These are phyloP conservation scores for Chrysodeixis includens DNA, from an alignment of 2,888 invertebrate species.

Conservation along the genomic window DNA sequence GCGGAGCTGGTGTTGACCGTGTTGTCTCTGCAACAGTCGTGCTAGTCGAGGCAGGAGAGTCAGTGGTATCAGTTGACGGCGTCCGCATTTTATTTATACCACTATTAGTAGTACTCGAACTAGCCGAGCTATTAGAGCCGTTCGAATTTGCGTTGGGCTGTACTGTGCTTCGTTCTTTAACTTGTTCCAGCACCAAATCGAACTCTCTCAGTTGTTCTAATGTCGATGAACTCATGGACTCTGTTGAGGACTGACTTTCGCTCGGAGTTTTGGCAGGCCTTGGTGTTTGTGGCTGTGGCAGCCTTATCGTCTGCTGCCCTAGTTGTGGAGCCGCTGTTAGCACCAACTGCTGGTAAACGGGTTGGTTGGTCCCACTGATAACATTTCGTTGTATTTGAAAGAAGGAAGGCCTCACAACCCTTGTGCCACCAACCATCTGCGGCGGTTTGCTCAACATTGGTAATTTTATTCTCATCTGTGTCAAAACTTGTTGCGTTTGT, in stretches of 20 bases:
- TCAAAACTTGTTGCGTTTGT: conserved; percentile 82
- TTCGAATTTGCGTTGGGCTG: conserved; percentile 76
- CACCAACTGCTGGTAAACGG: conserved; percentile 86
- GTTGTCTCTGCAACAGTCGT: conserved; percentile 57
- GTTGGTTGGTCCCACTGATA: conserved; percentile 88
- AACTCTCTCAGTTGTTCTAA: conserved; percentile 94
- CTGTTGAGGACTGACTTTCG: conserved; percentile 80
- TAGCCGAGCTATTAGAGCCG: not conserved
- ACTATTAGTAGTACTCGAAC: conserved; percentile 58
- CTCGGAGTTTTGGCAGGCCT: conserved; percentile 72
- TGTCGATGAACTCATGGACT: conserved; percentile 93
- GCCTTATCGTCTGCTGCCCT: conserved; percentile 81
- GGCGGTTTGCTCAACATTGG: conserved; percentile 88
- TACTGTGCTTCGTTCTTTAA: conserved; percentile 93
- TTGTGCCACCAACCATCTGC: conserved; percentile 88
- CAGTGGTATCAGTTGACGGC: conserved; percentile 72
- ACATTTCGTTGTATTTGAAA: conserved; percentile 91
- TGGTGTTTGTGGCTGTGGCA: conserved; percentile 68
- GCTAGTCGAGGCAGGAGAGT: conserved; percentile 65
- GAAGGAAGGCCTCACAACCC: conserved; percentile 88
- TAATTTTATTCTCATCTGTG: conserved; percentile 87
- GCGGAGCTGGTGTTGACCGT: conserved; percentile 62
- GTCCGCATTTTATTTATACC: conserved; percentile 70
- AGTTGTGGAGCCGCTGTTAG: conserved; percentile 84
- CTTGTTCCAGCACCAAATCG: conserved; percentile 94